Evolutionary conservation across 1,140 invertebrate genomes (phyloP).

Genomic region (Lordiphosa clarofinis): DNA sequence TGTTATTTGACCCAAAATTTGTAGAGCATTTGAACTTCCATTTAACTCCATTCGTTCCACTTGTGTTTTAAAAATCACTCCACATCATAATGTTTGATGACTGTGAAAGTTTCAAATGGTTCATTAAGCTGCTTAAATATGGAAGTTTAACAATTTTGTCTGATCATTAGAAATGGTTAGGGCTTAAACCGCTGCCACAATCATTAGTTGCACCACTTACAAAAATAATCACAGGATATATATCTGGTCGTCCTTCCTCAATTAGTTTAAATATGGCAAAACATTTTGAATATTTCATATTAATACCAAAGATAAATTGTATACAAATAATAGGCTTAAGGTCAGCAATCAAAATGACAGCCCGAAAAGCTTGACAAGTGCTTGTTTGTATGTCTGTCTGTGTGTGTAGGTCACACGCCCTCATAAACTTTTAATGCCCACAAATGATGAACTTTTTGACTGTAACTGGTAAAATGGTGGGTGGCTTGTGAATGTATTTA

Average conservation of each 20-base stretch:
- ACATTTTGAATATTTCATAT: background rate
- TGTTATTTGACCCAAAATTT: too few species aligned
- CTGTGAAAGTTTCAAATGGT: constrained; percentile 73
- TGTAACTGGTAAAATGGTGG: too few species aligned
- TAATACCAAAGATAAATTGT: constrained; percentile 2
- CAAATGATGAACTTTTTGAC: too few species aligned
- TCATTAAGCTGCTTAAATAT: constrained; percentile 72
- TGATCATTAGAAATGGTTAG: constrained; percentile 7
- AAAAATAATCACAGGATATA: background rate
- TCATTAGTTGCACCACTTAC: background rate
- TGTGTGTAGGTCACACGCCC: too few species aligned
- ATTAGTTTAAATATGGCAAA: constrained; percentile 5
- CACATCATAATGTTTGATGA: constrained; percentile 69
- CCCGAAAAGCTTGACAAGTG: too few species aligned
- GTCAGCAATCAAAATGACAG: constrained; percentile 2
- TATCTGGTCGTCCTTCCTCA: constrained; percentile 3
- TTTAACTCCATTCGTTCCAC: constrained; percentile 56
- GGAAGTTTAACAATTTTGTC: constrained; percentile 4
- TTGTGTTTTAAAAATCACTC: constrained; percentile 66
- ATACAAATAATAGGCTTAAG: constrained; percentile 13
- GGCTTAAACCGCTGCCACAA: background rate
- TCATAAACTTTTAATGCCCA: too few species aligned
- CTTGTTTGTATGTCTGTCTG: too few species aligned
- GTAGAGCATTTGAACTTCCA: too few species aligned
- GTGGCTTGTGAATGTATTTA: too few species aligned